These are phyloP conservation scores for Andrena fulva DNA, from an alignment of 2,888 invertebrate genomes.

Conservation along the genomic window DNA sequence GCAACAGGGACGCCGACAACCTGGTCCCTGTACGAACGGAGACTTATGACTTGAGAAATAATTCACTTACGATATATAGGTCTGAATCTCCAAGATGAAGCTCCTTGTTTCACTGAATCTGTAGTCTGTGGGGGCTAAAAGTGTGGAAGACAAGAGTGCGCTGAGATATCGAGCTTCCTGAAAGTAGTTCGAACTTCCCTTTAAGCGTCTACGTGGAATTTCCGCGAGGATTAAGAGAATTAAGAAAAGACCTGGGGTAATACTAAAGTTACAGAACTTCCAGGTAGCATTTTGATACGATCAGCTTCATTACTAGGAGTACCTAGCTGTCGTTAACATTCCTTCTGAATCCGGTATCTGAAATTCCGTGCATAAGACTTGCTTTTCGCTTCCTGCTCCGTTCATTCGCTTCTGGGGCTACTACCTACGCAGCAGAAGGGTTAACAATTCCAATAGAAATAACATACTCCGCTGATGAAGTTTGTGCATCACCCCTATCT, in stretches of 20 bases:
- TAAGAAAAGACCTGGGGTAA: neutral
- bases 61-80: constrained; percentile 8
- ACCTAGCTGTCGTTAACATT: constrained; percentile 17
- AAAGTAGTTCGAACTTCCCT: constrained; percentile 21
- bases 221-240: neutral
- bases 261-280: constrained; percentile 20
- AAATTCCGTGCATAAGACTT: neutral
- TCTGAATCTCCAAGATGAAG: neutral
- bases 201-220: constrained; percentile 13
- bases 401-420: neutral
- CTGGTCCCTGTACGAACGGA: neutral
- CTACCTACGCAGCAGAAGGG: too few species aligned
- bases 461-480: too few species aligned
- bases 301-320: constrained; percentile 2
- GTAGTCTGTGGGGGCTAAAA: neutral
- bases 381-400: neutral
- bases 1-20: constrained; percentile 36
- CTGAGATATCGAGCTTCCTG: neutral
- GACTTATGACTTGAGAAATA: too few species aligned
- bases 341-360: neutral
- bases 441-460: too few species aligned
- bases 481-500: neutral
- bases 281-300: neutral
- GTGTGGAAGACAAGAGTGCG: neutral
- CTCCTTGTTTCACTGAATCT: neutral